phyloP scores from a whole-genome alignment of 2,113 vertebrate genomes.

The Struthidea cinerea region DNA sequence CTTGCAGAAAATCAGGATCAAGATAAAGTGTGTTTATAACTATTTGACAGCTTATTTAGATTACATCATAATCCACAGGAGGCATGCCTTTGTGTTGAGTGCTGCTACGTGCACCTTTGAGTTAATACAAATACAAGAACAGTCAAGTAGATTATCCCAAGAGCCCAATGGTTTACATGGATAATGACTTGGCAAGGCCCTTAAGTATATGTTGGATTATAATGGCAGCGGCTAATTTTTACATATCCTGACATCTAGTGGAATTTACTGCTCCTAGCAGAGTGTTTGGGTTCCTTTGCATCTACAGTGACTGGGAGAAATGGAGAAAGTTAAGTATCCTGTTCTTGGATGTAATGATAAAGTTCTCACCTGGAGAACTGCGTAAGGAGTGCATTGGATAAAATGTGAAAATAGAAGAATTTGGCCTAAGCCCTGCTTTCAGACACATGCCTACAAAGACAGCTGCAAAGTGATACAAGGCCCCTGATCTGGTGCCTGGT shows the following conservation, averaged over 20 bases:
- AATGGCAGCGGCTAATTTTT: not conserved
- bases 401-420: not conserved
- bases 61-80: not conserved
- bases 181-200: not conserved
- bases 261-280: not conserved
- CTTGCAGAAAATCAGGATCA: not conserved
- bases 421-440: not conserved
- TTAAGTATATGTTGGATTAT: not conserved
- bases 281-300: not conserved
- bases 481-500: not conserved
- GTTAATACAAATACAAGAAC: not conserved
- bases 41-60: not conserved
- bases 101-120: not conserved
- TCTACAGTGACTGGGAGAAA: not conserved
- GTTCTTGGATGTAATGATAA: not conserved
- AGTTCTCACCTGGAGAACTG: not conserved
- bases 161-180: not conserved
- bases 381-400: not conserved
- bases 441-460: not conserved
- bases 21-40: not conserved
- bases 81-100: not conserved
- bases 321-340: not conserved
- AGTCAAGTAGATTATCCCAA: not conserved
- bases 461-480: not conserved
- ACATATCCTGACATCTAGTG: conserved; percentile 36